These are phyloP conservation scores for Xanthia icteritia DNA, from an alignment of 2,888 invertebrate genomes.

Conservation along the genomic window DNA sequence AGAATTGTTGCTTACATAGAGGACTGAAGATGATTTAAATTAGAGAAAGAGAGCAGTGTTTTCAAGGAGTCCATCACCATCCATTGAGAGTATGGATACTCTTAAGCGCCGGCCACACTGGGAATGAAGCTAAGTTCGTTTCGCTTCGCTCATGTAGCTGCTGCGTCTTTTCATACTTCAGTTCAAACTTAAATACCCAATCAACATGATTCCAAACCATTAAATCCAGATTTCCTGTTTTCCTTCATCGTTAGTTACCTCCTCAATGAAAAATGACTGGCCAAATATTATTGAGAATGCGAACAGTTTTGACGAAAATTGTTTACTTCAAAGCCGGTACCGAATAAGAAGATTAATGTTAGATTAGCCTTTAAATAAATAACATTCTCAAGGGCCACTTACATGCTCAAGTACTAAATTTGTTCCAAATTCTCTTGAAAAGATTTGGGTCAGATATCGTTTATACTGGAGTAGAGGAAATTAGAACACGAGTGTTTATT, in stretches of 20 bases:
- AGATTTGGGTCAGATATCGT: slow-evolving; percentile 56
- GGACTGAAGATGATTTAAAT: background rate
- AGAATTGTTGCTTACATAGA: background rate
- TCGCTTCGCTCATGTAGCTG: no score
- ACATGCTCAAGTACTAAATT: slow-evolving; percentile 8
- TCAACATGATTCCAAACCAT: background rate
- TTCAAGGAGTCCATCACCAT: background rate
- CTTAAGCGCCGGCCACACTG: no score
- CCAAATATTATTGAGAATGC: slow-evolving; percentile 12
- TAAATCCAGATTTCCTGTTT: background rate
- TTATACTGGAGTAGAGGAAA: slow-evolving; percentile 28
- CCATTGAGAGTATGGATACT: background rate
- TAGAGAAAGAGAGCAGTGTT: background rate
- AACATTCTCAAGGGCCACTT: slow-evolving; percentile 13
- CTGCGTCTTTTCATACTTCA: no score
- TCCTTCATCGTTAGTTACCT: background rate
- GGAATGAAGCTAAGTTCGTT: no score
- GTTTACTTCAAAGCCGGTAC: background rate
- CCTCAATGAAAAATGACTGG: background rate
- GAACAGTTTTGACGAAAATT: slow-evolving; percentile 6
- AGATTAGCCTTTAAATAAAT: slow-evolving; percentile 23
- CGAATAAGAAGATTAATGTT: slow-evolving; percentile 6
- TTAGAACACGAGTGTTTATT: slow-evolving; percentile 33
- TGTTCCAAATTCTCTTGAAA: slow-evolving; percentile 26
- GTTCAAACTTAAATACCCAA: no score